Evolutionary conservation across 1,140 invertebrate species (phyloP).

Genomic region (Lithobius niger): DNA sequence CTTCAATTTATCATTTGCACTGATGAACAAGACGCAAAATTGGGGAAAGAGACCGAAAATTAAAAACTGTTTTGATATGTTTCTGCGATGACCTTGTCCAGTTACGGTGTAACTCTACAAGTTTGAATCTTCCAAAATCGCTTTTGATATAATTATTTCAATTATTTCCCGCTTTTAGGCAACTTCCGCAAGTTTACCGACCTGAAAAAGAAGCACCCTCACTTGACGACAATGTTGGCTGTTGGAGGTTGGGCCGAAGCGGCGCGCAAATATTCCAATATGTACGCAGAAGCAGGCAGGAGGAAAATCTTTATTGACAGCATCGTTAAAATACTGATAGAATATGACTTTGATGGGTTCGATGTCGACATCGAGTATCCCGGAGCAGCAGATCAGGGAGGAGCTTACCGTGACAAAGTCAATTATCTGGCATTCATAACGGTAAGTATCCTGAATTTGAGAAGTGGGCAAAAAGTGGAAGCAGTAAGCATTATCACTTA

Average conservation of each 20-base stretch:
- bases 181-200: conserved; percentile 67
- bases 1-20: too few species aligned
- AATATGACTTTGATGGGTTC: conserved; percentile 32
- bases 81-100: too few species aligned
- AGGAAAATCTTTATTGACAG: conserved; percentile 26
- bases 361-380: conserved; percentile 35
- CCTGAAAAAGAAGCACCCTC: conserved; percentile 52
- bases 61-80: too few species aligned
- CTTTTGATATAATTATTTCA: too few species aligned
- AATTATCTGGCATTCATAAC: conserved; percentile 47
- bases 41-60: too few species aligned
- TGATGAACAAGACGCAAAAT: too few species aligned
- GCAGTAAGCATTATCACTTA: too few species aligned
- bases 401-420: conserved; percentile 66
- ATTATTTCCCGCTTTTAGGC: too few species aligned
- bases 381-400: conserved; percentile 42
- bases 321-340: conserved; percentile 24
- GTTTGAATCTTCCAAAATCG: too few species aligned
- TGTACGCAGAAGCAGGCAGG: conserved; percentile 22
- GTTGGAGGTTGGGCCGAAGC: conserved; percentile 44
- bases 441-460: conserved; percentile 24
- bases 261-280: conserved; percentile 28
- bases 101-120: too few species aligned
- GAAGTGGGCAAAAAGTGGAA: too few species aligned
- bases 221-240: conserved; percentile 60